Evolutionary conservation across 2,113 vertebrate genomes (phyloP).

Genomic region (Sturnus vulgaris): DNA sequence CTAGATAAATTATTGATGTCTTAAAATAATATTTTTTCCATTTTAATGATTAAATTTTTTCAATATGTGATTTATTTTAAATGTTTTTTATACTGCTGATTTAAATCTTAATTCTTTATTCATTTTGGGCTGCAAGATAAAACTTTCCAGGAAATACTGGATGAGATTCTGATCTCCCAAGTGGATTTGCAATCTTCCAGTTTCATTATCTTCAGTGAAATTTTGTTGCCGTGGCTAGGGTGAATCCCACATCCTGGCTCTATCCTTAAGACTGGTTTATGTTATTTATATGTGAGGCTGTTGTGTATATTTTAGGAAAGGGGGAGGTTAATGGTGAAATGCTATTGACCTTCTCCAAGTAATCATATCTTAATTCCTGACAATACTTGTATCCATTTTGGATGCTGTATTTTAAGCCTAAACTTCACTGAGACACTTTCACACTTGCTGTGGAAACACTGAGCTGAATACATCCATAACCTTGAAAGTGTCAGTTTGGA

Average conservation of each 20-base stretch:
- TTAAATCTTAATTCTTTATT: conserved; percentile 17
- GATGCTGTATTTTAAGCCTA: not conserved
- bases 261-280: not conserved
- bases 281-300: not conserved
- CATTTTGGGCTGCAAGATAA: not conserved
- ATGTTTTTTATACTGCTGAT: not conserved
- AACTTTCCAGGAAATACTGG: not conserved
- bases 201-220: not conserved
- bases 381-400: not conserved
- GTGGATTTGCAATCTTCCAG: not conserved
- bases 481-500: not conserved
- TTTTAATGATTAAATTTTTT: not conserved
- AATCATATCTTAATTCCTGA: not conserved
- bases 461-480: too few species aligned
- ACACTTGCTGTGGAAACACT: too few species aligned
- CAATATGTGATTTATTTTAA: not conserved
- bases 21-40: not conserved
- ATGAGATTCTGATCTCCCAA: not conserved
- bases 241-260: not conserved
- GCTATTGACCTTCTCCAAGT: not conserved
- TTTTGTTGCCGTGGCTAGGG: not conserved
- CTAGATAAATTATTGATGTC: conserved; percentile 18
- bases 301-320: not conserved
- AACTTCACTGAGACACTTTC: not conserved
- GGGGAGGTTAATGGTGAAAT: not conserved